Percentiles rank a stretch among this genome's conserved stretches.
phyloP scores from a whole-genome alignment of 2,888 invertebrate genomes.

The Coelinius sp. region DNA sequence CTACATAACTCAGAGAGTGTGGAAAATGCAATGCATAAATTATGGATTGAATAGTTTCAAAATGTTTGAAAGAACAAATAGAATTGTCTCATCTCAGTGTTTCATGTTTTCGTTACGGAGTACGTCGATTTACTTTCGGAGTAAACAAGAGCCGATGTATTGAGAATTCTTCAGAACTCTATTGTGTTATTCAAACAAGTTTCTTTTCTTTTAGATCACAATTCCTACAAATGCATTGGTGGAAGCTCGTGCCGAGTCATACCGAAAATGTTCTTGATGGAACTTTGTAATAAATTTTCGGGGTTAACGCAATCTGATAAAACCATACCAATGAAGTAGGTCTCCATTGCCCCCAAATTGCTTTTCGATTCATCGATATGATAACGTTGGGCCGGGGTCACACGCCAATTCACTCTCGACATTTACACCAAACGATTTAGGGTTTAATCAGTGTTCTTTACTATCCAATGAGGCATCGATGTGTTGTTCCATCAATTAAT shows the following conservation, averaged over 20 bases:
- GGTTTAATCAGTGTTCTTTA: not conserved
- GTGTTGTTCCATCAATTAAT: not conserved
- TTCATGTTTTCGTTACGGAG: not conserved
- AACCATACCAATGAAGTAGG: slow-evolving; percentile 62
- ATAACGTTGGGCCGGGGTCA: slow-evolving; percentile 50
- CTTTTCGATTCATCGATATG: slow-evolving; percentile 66
- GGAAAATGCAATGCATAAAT: slow-evolving; percentile 1
- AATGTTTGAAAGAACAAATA: not conserved
- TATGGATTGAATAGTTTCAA: slow-evolving; percentile 2
- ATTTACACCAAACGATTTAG: not conserved
- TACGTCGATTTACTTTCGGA: no score
- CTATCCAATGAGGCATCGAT: not conserved
- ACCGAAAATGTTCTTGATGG: not conserved
- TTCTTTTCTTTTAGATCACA: not conserved
- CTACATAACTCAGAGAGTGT: not conserved
- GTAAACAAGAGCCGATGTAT: not conserved
- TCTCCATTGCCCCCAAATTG: slow-evolving; percentile 68
- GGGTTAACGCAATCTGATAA: slow-evolving; percentile 56
- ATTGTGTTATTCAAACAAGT: not conserved
- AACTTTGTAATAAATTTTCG: slow-evolving; percentile 37
- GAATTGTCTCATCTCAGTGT: not conserved
- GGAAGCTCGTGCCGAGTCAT: not conserved
- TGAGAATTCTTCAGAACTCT: not conserved
- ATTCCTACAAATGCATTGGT: not conserved
- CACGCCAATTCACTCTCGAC: not conserved